Conservation (phyloP, 2,113 vertebrate species). For the Microcebus lehilahytsara region DNA sequence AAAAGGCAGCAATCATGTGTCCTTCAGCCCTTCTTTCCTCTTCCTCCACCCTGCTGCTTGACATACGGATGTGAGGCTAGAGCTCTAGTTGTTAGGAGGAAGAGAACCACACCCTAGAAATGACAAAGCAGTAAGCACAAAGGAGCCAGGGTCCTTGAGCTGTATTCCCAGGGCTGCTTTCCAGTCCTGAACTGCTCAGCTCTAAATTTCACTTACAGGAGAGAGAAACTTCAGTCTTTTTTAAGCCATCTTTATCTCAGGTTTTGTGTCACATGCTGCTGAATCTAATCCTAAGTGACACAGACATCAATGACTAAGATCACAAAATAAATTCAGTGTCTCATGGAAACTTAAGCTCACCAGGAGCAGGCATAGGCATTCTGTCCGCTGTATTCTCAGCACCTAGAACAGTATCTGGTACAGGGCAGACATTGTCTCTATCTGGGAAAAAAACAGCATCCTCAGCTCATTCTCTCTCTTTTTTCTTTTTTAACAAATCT, state of each 20-base stretch:
- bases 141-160: background rate
- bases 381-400: background rate
- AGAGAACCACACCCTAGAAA: slow-evolving; percentile 52
- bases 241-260: background rate
- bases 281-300: slow-evolving; percentile 38
- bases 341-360: background rate
- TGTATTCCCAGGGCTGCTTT: background rate
- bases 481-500: slow-evolving; percentile 49
- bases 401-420: background rate
- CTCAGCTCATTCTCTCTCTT: background rate
- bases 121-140: slow-evolving; percentile 1
- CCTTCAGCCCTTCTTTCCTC: background rate
- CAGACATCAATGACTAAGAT: slow-evolving; percentile 32
- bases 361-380: background rate
- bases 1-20: background rate
- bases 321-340: slow-evolving; percentile 51
- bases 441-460: background rate
- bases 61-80: background rate
- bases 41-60: background rate
- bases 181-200: background rate
- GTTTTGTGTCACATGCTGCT: slow-evolving; percentile 39
- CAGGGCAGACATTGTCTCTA: background rate
- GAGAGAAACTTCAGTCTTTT: background rate
- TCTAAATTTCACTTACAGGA: background rate
- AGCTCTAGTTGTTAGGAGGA: background rate